Base-by-base conservation (phyloP, 1,140 invertebrate genomes). In the Tetragnatha versicolor region DNA sequence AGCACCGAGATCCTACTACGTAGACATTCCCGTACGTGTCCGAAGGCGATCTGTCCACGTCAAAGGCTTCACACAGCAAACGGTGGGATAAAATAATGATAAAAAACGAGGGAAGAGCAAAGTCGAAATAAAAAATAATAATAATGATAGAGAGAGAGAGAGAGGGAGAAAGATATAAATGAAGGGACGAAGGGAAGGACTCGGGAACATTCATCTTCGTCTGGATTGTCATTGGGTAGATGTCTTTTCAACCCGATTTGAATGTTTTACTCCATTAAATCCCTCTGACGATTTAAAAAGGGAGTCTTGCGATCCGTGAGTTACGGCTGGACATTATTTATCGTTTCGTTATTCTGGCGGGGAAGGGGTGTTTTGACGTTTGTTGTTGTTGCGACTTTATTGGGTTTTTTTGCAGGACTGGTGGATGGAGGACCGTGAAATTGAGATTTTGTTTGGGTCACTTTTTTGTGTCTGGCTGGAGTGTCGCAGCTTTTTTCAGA, bases 261-360 rank as follows among this genome's bases (percentile, higher is more conserved):
- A 58, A 58, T 58, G 55, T 42, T 63, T 63, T 63, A 63, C 20
- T 63, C 33, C 35, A 39, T 63, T 63, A 63, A 39, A 12, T 39
- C 25, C 22, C 35, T 17, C 14, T 14, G 2, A 53, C 17, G n/a
- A n/a, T n/a, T n/a, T n/a, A n/a, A 63, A 63, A 17, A 42, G 17
- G 17, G 39, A 42, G 7, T 42, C 39, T 42, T 17, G 20, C 42
- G 27, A 39, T 25, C 31, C 60, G 12, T 29, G 12, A 63, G n/a
- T n/a, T n/a, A n/a, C n/a, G n/a, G n/a, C n/a, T n/a, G n/a, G n/a
- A n/a, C n/a, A n/a, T n/a, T n/a, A n/a, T n/a, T n/a, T n/a, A n/a
- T n/a, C n/a, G n/a, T n/a, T n/a, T n/a, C n/a, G n/a, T n/a, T n/a
- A n/a, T n/a, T n/a, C n/a, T n/a, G n/a, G n/a, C n/a, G n/a, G n/a